Percentiles rank a stretch among this genome's conserved stretches.
Evolutionary conservation across 2,888 invertebrate species (phyloP).

Genomic region (Lochmaea capreae): DNA sequence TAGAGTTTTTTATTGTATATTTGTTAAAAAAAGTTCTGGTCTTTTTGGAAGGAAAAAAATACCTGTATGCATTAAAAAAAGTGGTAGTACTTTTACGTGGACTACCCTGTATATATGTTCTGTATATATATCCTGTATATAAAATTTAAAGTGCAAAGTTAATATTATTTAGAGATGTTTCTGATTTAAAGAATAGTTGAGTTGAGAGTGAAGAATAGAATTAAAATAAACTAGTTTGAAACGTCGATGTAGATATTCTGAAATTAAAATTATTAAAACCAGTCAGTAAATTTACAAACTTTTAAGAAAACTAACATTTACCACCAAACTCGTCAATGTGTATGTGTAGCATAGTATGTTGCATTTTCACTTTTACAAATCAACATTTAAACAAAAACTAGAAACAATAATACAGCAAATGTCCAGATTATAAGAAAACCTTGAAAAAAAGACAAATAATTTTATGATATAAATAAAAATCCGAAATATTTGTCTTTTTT

Average conservation of each 20-base stretch:
- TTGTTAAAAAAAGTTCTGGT: too few relatives aligned
- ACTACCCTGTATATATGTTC: neutral
- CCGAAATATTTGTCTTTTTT: too few relatives aligned
- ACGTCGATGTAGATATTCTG: conserved; percentile 8
- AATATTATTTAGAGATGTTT: conserved; percentile 1
- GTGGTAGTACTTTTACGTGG: neutral
- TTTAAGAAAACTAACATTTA: conserved; percentile 3
- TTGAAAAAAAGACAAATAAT: neutral
- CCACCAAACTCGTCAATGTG: conserved; percentile 20
- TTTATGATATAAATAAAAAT: too few relatives aligned
- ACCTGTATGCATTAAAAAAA: too few relatives aligned
- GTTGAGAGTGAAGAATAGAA: conserved; percentile 7
- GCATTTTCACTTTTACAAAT: neutral
- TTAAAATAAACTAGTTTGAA: conserved; percentile 13
- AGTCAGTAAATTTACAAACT: neutral
- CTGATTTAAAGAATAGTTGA: conserved; percentile 6
- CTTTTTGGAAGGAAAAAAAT: too few relatives aligned
- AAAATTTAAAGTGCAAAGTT: neutral
- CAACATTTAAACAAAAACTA: neutral
- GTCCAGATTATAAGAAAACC: neutral
- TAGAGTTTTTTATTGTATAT: too few relatives aligned
- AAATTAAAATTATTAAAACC: conserved; percentile 2
- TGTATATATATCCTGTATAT: too few relatives aligned
- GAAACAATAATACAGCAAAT: neutral
- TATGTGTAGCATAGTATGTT: conserved; percentile 2